Base-by-base conservation (phyloP, 2,113 vertebrate species). In the Poicephalus gulielmi region DNA sequence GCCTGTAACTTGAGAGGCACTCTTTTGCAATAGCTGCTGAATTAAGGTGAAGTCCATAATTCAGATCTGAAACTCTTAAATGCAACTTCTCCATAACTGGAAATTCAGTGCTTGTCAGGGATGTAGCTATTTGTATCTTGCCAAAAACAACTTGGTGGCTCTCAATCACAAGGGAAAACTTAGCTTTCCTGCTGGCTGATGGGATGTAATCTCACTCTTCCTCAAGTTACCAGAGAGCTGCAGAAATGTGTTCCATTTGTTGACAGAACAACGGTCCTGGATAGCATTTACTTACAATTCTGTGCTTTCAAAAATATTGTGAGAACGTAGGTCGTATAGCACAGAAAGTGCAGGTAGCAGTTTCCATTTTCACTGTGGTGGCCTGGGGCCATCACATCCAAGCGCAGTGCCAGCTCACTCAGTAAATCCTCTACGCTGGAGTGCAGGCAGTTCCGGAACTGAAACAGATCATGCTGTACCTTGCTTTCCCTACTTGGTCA, bases 81-180 rank as follows among this genome's bases (percentile, higher is more conserved):
- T 52, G 43, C 27, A 86, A 55, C 73, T 90, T 96, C 63, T 96
- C 93, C 90, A 88, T 96, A 97, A 92, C 73, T 94, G 95, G 96
- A 90, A 90, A 80, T 93, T 69, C 64, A 81, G 69, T 90, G 85
- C 89, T 50, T 95, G 84, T 92, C 35, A 67, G 55, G 88, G 94
- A 82, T 76, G 70, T 35, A 86, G 71, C 64, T 95, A 71, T 77
- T 86, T 86, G 88, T 74, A 95, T 88, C 93, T 90, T 88, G 93
- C 94, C 95, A 96, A 96, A 95, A 97, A 63, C 84, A 96, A 88
- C 92, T 95, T 59, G 25, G 59, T 95, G 41, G 82, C 90, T 95
- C 3, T 1, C 41, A 86, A 91, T 95, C 92, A 81, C 83, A 92
- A 83, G 83, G 90, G 75, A 93, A 96, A 96, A 88, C 82, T 57